Base-by-base conservation (phyloP, 2,888 invertebrate genomes). In the Lumbricus terrestris region DNA sequence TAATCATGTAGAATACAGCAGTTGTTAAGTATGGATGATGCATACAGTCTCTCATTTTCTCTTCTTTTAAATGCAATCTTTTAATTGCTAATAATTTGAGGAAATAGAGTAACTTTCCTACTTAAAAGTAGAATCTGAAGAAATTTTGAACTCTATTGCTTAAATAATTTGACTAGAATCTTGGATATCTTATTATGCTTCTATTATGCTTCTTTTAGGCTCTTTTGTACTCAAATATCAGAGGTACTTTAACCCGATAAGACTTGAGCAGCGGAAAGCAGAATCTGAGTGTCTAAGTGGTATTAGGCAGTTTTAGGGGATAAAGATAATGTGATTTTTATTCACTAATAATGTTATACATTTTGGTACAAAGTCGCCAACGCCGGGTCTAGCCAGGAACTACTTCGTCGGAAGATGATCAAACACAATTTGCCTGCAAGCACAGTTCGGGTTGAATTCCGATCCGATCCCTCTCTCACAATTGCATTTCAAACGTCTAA, bases 331-430 rank as follows among this genome's bases (percentile, higher is more conserved):
- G 20, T 85, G 85, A 34, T 85, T 35, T 85, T 85, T 37, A 85
- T 85, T 85, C 37, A 85, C 85, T 85, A 85, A 85, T 85, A 85
- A 85, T 85, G 85, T 85, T 85, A 85, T 85, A 85, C 85, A 37
- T 85, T 85, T 85, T 85, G 85, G 85, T 85, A 85, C 37, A 85
- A 85, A 85, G 85, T 85, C 85, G 85, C 85, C 37, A 69, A n/a
- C 69, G 85, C 85, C 85, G 85, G 47, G 34, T 85, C 85, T 85
- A 85, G 85, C 37, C 85, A 85, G 37, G 85, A 85, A 85, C 85
- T 85, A 85, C 85, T 85, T 85, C 85, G 37, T 85, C 85, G 85
- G 85, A 85, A 85, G 85, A 85, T 85, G 85, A 85, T 85, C 85
- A 37, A 34, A 37, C 85, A 85, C 85, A 85, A 85, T 85, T 85